Evolutionary conservation across 2,888 invertebrate genomes (phyloP).

Genomic region (Physocephala rufipes): DNA sequence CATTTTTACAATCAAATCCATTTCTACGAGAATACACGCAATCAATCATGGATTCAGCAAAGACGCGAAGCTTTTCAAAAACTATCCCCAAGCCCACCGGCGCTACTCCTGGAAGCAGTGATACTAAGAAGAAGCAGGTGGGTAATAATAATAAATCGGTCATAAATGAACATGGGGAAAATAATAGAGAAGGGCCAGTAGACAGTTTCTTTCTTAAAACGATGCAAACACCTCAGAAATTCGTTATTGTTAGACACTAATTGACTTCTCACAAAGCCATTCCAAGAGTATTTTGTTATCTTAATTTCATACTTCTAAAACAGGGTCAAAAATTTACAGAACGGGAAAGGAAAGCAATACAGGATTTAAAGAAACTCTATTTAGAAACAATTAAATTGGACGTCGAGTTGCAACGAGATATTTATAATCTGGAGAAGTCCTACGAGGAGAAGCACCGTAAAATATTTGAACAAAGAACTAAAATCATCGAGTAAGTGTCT

Average conservation of each 20-base stretch:
- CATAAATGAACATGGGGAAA: too few relatives aligned
- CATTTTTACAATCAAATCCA: constrained; percentile 4
- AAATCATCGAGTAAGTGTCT: constrained; percentile 54
- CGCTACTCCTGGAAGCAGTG: not conserved
- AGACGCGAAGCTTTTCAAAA: constrained; percentile 32
- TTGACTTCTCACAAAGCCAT: too few relatives aligned
- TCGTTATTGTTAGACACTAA: too few relatives aligned
- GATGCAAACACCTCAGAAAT: too few relatives aligned
- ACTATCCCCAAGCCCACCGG: constrained; percentile 17
- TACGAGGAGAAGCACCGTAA: constrained; percentile 77
- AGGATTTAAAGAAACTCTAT: constrained; percentile 81
- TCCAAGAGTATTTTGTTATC: too few relatives aligned
- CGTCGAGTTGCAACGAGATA: constrained; percentile 91
- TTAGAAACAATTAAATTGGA: constrained; percentile 86
- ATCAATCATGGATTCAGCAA: constrained; percentile 39
- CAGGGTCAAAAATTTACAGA: constrained; percentile 60
- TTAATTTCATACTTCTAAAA: too few relatives aligned
- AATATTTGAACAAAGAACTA: constrained; percentile 73
- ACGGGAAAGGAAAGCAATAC: constrained; percentile 77
- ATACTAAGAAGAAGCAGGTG: constrained; percentile 48
- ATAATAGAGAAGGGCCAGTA: too few relatives aligned
- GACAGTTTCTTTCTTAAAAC: too few relatives aligned
- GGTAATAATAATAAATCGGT: constrained; percentile 20
- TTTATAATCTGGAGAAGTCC: constrained; percentile 89
- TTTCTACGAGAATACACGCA: not conserved